Evolutionary conservation across 2,888 invertebrate species (phyloP), one percentile per base, ranked within the genome.

Genomic region (Sinhomidia bicolor): DNA sequence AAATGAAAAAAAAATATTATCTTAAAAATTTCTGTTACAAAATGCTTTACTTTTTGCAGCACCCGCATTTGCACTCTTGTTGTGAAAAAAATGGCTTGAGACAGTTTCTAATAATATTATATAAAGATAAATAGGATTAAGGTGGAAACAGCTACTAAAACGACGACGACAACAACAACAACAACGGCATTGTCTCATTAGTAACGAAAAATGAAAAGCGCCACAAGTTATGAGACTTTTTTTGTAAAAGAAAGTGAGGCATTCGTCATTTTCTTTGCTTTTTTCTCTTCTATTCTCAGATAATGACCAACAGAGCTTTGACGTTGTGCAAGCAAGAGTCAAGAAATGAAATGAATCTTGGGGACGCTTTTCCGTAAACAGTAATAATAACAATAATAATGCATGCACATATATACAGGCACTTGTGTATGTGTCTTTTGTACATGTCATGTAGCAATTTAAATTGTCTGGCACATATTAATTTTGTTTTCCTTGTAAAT

Each of bases 111-210:
- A 54, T 83, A 83, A 81, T 81, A 81, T 81, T 81, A 62, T 62
- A 81, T 65, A 47, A 78, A 85, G 85, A 85, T 78, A 85, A 85
- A 85, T 76, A 47, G 78, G 85, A 85, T 85, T 62, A 85, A 85
- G 85, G 85, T 78, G 47, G 57, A 32, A 32, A 17, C 41, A 54
- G 17, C 68, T 68, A 36, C 36, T n/a, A n/a, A n/a, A n/a, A n/a
- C n/a, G n/a, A n/a, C n/a, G n/a, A n/a, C n/a, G n/a, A n/a, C n/a
- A n/a, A 68, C n/a, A 36, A 26, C 23, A 14, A n/a, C 1, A 26
- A 68, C 17, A 51, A 86, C 57, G 71, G 80, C 60, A 79, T 44
- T 86, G 86, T 62, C 71, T 86, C 80, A 80, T 79, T 86, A 80
- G 80, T 32, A 14, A 9, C 10, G 4, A 78, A 68, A 76, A 60